Evolutionary conservation across 2,797 vertebrate genomes (phyloP).

Genomic region (Numenius phaeopus): DNA sequence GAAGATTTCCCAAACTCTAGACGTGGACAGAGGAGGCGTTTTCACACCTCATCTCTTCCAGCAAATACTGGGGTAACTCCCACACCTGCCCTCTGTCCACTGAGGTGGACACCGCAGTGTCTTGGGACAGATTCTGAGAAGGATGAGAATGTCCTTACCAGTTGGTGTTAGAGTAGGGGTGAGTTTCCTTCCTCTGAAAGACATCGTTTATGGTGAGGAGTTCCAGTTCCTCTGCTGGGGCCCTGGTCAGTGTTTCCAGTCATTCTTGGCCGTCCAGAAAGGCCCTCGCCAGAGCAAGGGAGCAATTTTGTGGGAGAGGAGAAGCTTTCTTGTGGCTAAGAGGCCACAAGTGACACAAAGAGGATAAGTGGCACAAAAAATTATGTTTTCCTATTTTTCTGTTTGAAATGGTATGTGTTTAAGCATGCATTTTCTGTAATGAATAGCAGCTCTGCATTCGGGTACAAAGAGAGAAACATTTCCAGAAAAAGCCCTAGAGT

Average conservation of each 20-base stretch:
- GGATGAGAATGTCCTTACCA: not conserved
- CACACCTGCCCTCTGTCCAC: not conserved
- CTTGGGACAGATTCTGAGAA: not conserved
- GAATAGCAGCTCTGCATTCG: not conserved
- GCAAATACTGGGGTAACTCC: not conserved
- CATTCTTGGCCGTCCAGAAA: not conserved
- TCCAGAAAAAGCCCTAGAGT: not conserved
- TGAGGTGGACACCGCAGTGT: not conserved
- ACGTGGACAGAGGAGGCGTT: not conserved
- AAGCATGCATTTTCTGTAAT: constrained; percentile 12
- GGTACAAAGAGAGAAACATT: not conserved
- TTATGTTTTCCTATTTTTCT: constrained; percentile 5
- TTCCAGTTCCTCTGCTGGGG: not conserved
- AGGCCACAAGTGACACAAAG: not conserved
- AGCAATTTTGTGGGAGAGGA: constrained; percentile 11
- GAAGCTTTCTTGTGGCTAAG: constrained; percentile 30
- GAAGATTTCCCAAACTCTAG: not conserved
- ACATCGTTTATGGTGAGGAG: accelerated
- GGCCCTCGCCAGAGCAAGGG: not conserved
- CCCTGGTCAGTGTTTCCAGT: not conserved
- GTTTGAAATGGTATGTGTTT: constrained; percentile 22
- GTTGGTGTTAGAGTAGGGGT: not conserved
- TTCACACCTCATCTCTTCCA: not conserved
- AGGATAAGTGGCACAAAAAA: not conserved
- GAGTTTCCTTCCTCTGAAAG: not conserved